These are phyloP conservation scores for Hemiscyllium ocellatum DNA, from an alignment of 2,113 vertebrate genomes.

Conservation along the genomic window DNA sequence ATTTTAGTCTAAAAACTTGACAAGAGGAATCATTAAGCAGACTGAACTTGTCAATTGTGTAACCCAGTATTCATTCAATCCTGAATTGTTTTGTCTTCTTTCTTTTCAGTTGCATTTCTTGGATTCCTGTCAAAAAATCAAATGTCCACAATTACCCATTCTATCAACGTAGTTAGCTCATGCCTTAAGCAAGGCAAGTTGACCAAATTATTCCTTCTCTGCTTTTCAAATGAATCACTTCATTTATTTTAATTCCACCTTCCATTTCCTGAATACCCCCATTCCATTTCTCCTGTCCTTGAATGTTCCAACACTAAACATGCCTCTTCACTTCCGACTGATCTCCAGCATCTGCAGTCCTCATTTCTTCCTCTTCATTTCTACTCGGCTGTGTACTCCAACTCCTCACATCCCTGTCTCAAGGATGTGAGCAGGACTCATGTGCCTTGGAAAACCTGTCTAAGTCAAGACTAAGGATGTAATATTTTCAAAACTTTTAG, in stretches of 20 bases:
- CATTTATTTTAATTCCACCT: not conserved
- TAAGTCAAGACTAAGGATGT: too few relatives aligned
- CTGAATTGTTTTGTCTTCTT: not conserved
- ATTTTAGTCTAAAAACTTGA: not conserved
- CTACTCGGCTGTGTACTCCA: not conserved
- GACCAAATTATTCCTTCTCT: not conserved
- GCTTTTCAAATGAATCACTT: not conserved
- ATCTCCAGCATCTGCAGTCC: too few relatives aligned
- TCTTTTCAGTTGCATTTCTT: not conserved
- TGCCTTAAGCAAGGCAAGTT: not conserved
- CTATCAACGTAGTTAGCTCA: not conserved
- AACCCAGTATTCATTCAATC: not conserved
- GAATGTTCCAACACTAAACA: not conserved
- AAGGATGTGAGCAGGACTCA: not conserved
- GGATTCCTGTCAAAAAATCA: not conserved
- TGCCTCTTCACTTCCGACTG: not conserved
- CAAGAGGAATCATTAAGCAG: not conserved
- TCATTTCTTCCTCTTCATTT: not conserved
- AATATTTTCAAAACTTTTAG: too few relatives aligned
- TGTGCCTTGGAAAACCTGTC: not conserved
- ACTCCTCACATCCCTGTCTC: not conserved
- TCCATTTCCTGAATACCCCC: too few relatives aligned
- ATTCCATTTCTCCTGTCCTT: not conserved
- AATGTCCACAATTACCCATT: not conserved
- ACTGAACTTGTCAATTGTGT: not conserved